Base-by-base conservation (phyloP, 2,113 vertebrate genomes). In the Syrrhaptes paradoxus region DNA sequence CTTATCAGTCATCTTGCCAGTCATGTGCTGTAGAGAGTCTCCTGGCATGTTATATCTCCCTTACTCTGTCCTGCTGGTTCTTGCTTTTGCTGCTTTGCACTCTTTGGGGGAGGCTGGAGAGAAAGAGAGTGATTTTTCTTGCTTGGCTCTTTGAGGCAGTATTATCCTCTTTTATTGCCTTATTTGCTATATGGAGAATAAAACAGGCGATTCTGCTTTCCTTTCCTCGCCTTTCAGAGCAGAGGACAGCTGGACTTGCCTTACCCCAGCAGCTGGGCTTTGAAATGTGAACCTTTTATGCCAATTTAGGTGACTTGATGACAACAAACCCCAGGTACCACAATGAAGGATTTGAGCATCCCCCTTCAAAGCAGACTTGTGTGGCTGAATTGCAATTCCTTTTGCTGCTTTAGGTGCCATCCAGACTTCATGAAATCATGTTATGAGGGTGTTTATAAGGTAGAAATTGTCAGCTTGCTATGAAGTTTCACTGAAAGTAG, bases 401-500 rank as follows among this genome's bases (percentile, higher is more conserved):
- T 26, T 52, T 86, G 63, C 28, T 81, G 68, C 52, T 84, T 70
- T 55, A 82, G 58, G 36, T 93, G 74, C 87, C 58, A 77, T 77
- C 70, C 43, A 72, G 61, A n/a, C 48, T 92, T 65, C 19, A 45
- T 57, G 54, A 81, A 87, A 66, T 59, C 15, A 2, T 79, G 62
- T 77, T 66, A 81, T 17, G 26, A 49, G 76, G 75, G 43, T 34
- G 28, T 87, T 86, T 70, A 14, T 85, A 73, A 85, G 38, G 49
- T 62, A 83, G 59, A 86, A 74, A 68, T 54, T 91, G 85, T 82
- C 91, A 92, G 32, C 43, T 67, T 87, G 80, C 52, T 91, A 4
- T 83, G 73, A 95, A 96, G 65, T 73, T 86, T 70, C 29, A 70
- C 51, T 81, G 83, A 62, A 88, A 86, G 57, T 55, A 88, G 79